phyloP scores from a whole-genome alignment of 2,797 vertebrate species.

The Alauda arvensis region DNA sequence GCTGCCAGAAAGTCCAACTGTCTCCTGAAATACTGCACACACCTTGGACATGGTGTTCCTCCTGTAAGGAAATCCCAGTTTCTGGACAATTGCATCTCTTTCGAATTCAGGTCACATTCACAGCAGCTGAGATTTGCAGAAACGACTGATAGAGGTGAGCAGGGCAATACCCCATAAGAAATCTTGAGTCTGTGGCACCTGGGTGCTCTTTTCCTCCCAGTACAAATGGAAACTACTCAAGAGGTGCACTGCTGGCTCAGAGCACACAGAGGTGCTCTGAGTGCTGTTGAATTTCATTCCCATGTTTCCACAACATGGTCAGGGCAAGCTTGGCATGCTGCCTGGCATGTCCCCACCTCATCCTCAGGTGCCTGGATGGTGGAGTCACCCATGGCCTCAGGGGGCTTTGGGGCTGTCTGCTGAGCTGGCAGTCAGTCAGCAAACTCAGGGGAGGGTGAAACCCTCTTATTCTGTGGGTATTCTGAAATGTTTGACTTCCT shows the following conservation, averaged over 20 bases:
- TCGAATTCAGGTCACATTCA: background rate
- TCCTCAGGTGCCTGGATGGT: background rate
- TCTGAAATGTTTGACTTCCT: background rate
- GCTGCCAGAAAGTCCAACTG: constrained; percentile 13
- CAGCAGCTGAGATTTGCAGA: background rate
- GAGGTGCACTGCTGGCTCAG: background rate
- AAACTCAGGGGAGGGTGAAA: background rate
- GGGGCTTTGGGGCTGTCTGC: background rate
- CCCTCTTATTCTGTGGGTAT: background rate
- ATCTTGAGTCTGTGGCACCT: background rate
- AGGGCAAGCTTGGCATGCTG: background rate
- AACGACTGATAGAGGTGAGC: background rate
- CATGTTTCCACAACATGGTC: accelerated
- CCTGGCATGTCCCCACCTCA: background rate
- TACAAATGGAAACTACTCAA: background rate
- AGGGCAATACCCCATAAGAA: background rate
- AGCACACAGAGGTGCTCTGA: background rate
- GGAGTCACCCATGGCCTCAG: background rate
- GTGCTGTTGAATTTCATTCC: background rate
- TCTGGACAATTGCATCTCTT: constrained; percentile 6
- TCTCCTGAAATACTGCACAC: background rate
- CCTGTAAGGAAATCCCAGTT: background rate
- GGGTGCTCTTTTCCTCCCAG: background rate
- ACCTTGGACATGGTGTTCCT: background rate
- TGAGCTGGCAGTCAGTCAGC: background rate